A percentile compares a stretch with the other conserved stretches of the same genome.
Conservation (phyloP, 2,888 invertebrate genomes). For the Stenurella melanura region DNA sequence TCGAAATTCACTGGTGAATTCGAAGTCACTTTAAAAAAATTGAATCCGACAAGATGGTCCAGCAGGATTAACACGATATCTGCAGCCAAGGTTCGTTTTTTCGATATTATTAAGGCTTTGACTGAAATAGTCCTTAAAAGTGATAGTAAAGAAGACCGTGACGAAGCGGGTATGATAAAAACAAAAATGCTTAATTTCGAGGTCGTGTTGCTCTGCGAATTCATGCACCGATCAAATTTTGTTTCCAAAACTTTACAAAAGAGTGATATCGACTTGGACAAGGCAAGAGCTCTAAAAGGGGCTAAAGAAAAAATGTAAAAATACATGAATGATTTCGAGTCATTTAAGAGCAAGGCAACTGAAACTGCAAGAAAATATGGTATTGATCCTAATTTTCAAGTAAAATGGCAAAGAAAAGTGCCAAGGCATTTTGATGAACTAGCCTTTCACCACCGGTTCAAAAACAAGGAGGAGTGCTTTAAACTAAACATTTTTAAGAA, state of each 20-base stretch:
- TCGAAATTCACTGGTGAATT: slow-evolving; percentile 58
- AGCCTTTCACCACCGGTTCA: slow-evolving; percentile 32
- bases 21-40: slow-evolving; percentile 59
- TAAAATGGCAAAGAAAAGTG: slow-evolving; percentile 39
- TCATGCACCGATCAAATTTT: slow-evolving; percentile 8
- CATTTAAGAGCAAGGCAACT: slow-evolving; percentile 33
- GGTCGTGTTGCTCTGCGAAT: slow-evolving; percentile 41
- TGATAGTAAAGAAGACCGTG: slow-evolving; percentile 31
- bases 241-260: slow-evolving; percentile 38
- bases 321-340: slow-evolving; percentile 41
- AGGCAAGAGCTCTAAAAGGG: slow-evolving; percentile 25
- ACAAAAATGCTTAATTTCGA: slow-evolving; percentile 35
- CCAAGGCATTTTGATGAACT: slow-evolving; percentile 39
- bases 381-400: slow-evolving; percentile 37
- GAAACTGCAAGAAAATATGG: slow-evolving; percentile 33
- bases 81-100: slow-evolving; percentile 55
- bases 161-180: slow-evolving; percentile 31
- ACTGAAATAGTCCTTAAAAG: slow-evolving; percentile 36
- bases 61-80: slow-evolving; percentile 58
- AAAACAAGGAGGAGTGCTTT: slow-evolving; percentile 30
- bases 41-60: slow-evolving; percentile 65
- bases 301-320: slow-evolving; percentile 36
- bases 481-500: slow-evolving; percentile 30
- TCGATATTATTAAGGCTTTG: slow-evolving; percentile 37
- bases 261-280: slow-evolving; percentile 28